Conservation (phyloP, 92 coral and sea anemone species). For the Epizoanthus ramosus region DNA sequence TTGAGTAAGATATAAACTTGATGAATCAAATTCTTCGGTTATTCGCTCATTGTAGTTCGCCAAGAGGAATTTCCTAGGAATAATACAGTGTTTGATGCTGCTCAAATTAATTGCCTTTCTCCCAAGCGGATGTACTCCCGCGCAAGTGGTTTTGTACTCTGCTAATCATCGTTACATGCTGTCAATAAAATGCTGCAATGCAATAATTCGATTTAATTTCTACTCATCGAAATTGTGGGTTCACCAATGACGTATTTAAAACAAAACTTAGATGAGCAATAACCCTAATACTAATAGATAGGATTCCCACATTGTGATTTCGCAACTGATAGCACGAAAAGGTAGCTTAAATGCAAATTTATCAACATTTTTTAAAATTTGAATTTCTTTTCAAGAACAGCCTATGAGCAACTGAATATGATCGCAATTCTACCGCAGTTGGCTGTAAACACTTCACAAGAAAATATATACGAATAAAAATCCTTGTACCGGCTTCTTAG, state of each 20-base stretch:
- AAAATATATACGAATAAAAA: no score
- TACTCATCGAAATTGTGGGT: background rate
- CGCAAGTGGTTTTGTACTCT: background rate
- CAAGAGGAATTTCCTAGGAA: background rate
- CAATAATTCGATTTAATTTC: conserved; percentile 8
- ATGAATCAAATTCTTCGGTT: background rate
- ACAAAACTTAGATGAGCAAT: background rate
- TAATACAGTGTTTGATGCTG: background rate
- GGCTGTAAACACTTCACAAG: no score
- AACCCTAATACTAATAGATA: background rate
- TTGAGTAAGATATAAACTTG: no score
- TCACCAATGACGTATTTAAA: background rate
- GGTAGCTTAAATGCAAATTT: background rate
- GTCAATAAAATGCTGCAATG: background rate
- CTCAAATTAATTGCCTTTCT: conserved; percentile 2
- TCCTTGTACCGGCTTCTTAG: no score
- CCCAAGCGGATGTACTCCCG: background rate
- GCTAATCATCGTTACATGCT: background rate
- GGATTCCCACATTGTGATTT: background rate
- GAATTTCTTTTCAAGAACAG: no score
- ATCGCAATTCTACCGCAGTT: no score
- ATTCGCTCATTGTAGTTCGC: background rate
- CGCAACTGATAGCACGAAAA: background rate
- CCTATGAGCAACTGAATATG: no score
- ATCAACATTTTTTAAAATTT: no score